phyloP scores from a whole-genome alignment of 1,140 invertebrate species.

The Cotesia typhae region DNA sequence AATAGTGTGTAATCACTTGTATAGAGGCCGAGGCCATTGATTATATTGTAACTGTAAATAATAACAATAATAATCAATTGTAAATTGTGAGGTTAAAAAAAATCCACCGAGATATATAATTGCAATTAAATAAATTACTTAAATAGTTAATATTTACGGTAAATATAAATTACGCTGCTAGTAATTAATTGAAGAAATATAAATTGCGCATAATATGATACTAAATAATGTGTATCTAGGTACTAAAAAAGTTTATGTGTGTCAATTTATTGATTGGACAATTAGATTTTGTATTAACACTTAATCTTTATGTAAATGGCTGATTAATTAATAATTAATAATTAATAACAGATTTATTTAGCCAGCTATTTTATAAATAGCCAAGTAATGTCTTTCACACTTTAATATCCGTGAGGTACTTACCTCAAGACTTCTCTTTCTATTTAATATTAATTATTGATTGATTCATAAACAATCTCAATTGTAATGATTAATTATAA shows the following conservation, averaged over 20 bases:
- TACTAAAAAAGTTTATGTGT: conserved; percentile 55
- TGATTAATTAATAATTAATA: conserved; percentile 42
- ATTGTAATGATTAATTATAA: conserved; percentile 44
- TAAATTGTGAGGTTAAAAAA: conserved; percentile 25
- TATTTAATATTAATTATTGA: conserved; percentile 40
- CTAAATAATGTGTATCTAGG: conserved; percentile 13
- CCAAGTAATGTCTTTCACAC: conserved; percentile 55
- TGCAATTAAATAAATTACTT: neutral
- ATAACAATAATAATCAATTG: conserved; percentile 25
- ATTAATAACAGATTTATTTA: neutral
- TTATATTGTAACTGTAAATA: conserved; percentile 3
- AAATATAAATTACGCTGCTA: neutral
- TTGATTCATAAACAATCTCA: neutral
- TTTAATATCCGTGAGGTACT: no score
- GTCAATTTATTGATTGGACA: conserved; percentile 40
- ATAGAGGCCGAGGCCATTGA: conserved; percentile 20
- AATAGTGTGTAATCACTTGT: conserved; percentile 27
- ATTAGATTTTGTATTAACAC: conserved; percentile 59
- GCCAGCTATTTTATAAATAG: neutral
- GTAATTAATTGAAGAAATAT: neutral
- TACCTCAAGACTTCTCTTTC: conserved; percentile 32
- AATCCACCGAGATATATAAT: conserved; percentile 4
- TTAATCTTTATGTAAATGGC: conserved; percentile 16
- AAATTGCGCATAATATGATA: conserved; percentile 11
- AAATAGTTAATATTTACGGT: neutral